Conservation (phyloP, 64 coral and sea anemone genomes). For the Platygyra sinensis region DNA sequence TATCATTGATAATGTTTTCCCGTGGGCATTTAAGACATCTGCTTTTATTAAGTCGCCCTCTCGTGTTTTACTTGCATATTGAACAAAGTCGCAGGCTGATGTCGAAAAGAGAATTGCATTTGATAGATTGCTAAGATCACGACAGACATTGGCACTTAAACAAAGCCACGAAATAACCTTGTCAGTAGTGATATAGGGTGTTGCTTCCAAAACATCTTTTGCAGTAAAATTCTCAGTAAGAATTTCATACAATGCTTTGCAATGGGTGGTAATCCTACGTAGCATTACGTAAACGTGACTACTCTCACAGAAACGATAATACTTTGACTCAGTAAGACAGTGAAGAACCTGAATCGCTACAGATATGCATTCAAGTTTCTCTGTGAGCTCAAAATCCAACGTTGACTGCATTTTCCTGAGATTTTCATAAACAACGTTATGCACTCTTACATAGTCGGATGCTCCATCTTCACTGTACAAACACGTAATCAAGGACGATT, state of each 20-base stretch:
- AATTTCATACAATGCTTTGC: too few species aligned
- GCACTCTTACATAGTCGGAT: constrained; percentile 5
- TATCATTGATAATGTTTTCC: too few species aligned
- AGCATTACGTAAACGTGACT: too few species aligned
- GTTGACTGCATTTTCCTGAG: constrained; percentile 7
- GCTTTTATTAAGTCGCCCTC: too few species aligned
- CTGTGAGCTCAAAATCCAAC: neutral
- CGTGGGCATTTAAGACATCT: too few species aligned
- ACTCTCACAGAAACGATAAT: too few species aligned
- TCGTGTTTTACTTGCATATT: neutral
- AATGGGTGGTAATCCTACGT: too few species aligned
- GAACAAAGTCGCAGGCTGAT: neutral
- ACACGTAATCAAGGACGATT: constrained; percentile 36
- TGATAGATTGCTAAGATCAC: neutral
- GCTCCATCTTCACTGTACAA: neutral
- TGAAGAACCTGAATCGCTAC: neutral
- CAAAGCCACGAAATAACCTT: neutral
- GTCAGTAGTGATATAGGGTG: too few species aligned
- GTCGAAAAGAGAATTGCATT: neutral
- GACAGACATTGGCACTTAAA: neutral
- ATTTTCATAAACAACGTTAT: constrained; percentile 49
- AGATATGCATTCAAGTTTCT: constrained; percentile 3
- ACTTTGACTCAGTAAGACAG: neutral
- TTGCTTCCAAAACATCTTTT: too few species aligned
- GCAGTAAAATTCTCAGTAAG: too few species aligned